These are phyloP conservation scores for Geodia barretti DNA, from an alignment of 37 sponge, comb jelly and placozoan genomes.

Conservation along the genomic window DNA sequence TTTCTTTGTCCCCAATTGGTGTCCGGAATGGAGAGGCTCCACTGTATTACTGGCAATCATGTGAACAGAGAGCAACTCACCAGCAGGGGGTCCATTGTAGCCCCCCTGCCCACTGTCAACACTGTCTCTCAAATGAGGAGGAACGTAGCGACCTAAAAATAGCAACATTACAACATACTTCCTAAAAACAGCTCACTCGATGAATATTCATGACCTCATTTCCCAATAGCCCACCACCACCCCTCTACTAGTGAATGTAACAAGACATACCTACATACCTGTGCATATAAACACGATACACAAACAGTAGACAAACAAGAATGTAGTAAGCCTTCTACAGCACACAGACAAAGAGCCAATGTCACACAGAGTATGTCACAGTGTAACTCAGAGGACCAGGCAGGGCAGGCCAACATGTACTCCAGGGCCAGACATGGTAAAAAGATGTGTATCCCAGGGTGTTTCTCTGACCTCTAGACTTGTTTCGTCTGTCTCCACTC, in stretches of 20 bases:
- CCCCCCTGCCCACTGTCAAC: background rate
- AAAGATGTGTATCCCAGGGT: no score
- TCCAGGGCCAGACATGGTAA: no score
- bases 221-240: no score
- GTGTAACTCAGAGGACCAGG: no score
- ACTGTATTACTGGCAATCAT: background rate
- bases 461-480: background rate
- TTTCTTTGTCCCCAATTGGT: background rate
- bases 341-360: no score
- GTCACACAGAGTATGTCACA: no score
- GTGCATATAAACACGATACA: no score
- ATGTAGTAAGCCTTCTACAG: no score
- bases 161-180: background rate
- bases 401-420: no score
- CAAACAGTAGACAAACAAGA: no score
- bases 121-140: constrained; percentile 58
- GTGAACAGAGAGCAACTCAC: background rate
- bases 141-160: constrained; percentile 48
- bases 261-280: no score
- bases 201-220: background rate
- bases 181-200: background rate
- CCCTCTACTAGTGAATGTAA: no score
- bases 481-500: background rate
- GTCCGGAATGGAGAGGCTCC: background rate
- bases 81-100: background rate